A percentile compares a stretch with the other conserved stretches of the same genome.
phyloP scores from a whole-genome alignment of 2,797 vertebrate genomes.

The Acanthurus lineatus region DNA sequence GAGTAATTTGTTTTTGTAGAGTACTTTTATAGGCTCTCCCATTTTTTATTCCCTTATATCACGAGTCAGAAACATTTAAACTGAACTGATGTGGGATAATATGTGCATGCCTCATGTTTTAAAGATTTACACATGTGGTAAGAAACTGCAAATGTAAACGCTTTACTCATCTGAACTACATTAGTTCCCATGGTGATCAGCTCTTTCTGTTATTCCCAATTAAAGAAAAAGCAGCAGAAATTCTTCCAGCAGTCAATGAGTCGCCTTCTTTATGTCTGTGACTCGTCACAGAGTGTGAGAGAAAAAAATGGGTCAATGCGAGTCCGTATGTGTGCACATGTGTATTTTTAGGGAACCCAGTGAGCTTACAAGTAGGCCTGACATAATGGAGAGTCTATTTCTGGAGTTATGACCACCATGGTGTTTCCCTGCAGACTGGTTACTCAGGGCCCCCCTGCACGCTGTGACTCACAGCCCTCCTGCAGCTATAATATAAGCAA shows the following conservation, averaged over 20 bases:
- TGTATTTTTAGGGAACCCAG: constrained; percentile 66
- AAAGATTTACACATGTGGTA: constrained; percentile 58
- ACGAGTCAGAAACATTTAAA: constrained; percentile 32
- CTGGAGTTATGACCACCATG: constrained; percentile 57
- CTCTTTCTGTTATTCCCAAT: constrained; percentile 51
- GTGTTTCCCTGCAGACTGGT: constrained; percentile 64
- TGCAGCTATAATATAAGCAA: constrained; percentile 57
- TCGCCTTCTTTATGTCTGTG: constrained; percentile 54
- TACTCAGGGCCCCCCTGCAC: constrained; percentile 59
- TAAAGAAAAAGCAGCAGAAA: constrained; percentile 51
- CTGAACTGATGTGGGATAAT: constrained; percentile 49
- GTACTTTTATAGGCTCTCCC: constrained; percentile 4
- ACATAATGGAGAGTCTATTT: constrained; percentile 80
- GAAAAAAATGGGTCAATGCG: constrained; percentile 31
- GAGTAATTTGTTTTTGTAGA: background rate
- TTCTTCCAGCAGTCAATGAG: constrained; percentile 47
- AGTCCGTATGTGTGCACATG: constrained; percentile 20
- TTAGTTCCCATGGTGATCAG: constrained; percentile 58
- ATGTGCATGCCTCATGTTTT: constrained; percentile 45
- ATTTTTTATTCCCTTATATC: constrained; percentile 36
- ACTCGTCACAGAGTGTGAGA: constrained; percentile 63
- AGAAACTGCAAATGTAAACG: constrained; percentile 57
- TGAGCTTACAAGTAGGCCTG: constrained; percentile 67
- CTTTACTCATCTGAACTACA: constrained; percentile 60
- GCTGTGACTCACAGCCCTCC: constrained; percentile 68